These are phyloP conservation scores for Coregonus suidteri DNA, from an alignment of 2,797 vertebrate species.

Conservation along the genomic window DNA sequence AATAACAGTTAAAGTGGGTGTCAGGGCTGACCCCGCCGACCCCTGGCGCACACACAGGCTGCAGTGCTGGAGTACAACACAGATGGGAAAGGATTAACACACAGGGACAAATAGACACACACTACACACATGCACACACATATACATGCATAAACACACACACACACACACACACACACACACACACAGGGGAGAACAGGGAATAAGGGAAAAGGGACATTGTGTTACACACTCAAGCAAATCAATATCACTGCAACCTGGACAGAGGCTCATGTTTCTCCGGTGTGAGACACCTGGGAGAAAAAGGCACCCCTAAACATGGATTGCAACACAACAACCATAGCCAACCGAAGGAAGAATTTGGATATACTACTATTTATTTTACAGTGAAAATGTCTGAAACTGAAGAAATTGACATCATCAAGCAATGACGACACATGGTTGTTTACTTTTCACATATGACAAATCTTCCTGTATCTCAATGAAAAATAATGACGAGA, in stretches of 20 bases:
- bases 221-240: constrained; percentile 47
- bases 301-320: neutral
- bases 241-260: constrained; percentile 36
- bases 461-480: constrained; percentile 9
- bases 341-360: neutral
- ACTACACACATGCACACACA: neutral
- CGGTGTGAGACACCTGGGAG: too few relatives aligned
- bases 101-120: constrained; percentile 5
- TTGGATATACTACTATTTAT: neutral
- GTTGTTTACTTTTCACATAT: neutral
- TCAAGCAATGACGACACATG: neutral
- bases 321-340: neutral
- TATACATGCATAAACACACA: neutral
- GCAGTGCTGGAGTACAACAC: constrained; percentile 49
- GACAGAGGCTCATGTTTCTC: neutral
- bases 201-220: constrained; percentile 15
- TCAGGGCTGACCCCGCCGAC: constrained; percentile 84
- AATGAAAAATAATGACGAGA: constrained; percentile 55
- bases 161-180: neutral
- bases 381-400: too few relatives aligned
- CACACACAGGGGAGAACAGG: constrained; percentile 5
- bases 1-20: constrained; percentile 94
- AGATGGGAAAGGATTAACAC: constrained; percentile 68
- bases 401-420: neutral
- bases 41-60: constrained; percentile 44